A percentile compares a stretch with the other conserved stretches of the same genome.
These are phyloP conservation scores for Pseudococcus longispinus DNA, from an alignment of 2,888 invertebrate genomes.

Conservation along the genomic window DNA sequence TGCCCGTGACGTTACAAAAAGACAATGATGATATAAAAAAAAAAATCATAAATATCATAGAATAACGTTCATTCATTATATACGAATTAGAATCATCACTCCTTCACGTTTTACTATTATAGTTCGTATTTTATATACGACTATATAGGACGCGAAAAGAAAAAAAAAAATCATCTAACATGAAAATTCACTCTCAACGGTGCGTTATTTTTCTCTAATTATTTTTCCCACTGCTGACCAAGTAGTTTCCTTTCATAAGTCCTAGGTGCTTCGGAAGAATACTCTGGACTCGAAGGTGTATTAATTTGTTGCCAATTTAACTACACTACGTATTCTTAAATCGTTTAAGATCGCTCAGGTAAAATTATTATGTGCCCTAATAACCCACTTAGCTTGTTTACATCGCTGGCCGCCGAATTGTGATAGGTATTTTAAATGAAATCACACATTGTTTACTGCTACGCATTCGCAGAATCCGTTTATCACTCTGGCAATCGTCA, in stretches of 20 bases:
- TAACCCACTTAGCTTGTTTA: conserved; percentile 23
- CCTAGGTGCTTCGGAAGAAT: not conserved
- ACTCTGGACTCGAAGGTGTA: not conserved
- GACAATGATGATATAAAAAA: conserved; percentile 30
- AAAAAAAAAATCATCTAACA: conserved; percentile 20
- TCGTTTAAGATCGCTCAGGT: not conserved
- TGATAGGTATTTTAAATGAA: conserved; percentile 7
- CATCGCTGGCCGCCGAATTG: not conserved
- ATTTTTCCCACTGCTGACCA: not conserved
- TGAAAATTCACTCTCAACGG: not conserved
- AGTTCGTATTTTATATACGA: not conserved
- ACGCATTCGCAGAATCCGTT: not conserved
- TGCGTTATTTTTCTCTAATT: not conserved
- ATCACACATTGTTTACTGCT: not conserved
- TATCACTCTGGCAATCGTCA: not conserved
- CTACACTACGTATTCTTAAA: not conserved
- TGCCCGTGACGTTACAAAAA: conserved; percentile 46
- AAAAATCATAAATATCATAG: conserved; percentile 34
- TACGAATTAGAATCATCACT: conserved; percentile 1
- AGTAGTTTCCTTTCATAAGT: not conserved
- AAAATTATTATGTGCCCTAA: not conserved
- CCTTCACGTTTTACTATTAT: conserved; percentile 12
- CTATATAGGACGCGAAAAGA: not conserved
- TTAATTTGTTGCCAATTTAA: not conserved
- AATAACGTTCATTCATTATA: conserved; percentile 24